Evolutionary conservation across 2,888 invertebrate species (phyloP).

Genomic region (Trachelus tabidus): DNA sequence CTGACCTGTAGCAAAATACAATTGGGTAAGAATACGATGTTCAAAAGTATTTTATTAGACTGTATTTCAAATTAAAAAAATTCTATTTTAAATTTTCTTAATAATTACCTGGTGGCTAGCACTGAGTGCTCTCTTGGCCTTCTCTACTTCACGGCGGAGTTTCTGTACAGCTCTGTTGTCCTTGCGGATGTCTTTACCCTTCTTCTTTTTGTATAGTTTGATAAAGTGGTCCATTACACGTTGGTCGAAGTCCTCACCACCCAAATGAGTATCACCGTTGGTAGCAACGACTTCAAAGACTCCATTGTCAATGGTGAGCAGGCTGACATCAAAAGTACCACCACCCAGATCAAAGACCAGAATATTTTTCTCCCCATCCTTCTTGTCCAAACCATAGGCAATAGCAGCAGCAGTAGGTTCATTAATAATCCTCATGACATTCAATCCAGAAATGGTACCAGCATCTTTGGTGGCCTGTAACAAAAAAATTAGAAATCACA

Average conservation of each 20-base stretch:
- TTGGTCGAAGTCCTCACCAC: slow-evolving; percentile 99
- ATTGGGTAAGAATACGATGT: neutral
- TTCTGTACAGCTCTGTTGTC: slow-evolving; percentile 96
- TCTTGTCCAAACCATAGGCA: slow-evolving; percentile 96
- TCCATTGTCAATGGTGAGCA: slow-evolving; percentile 98
- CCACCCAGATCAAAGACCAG: slow-evolving; percentile 99
- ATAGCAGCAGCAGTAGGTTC: slow-evolving; percentile 98
- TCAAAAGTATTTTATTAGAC: neutral
- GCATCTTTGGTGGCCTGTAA: slow-evolving; percentile 97
- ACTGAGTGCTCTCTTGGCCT: slow-evolving; percentile 95
- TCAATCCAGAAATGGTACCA: slow-evolving; percentile 92
- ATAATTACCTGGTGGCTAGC: slow-evolving; percentile 81
- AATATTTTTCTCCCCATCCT: slow-evolving; percentile 97
- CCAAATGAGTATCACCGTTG: slow-evolving; percentile 96
- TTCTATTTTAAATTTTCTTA: neutral
- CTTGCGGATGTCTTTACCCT: slow-evolving; percentile 95
- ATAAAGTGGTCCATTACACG: slow-evolving; percentile 99
- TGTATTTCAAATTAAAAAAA: neutral
- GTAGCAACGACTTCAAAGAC: slow-evolving; percentile 95
- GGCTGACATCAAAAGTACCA: slow-evolving; percentile 98
- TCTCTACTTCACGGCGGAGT: slow-evolving; percentile 95
- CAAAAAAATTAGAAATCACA: slow-evolving; percentile 5
- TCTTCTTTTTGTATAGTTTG: slow-evolving; percentile 98
- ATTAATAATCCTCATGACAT: slow-evolving; percentile 96
- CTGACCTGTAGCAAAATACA: slow-evolving; percentile 71